Base-by-base conservation (phyloP, 2,888 invertebrate species). In the Sphaeridia pumilis region DNA sequence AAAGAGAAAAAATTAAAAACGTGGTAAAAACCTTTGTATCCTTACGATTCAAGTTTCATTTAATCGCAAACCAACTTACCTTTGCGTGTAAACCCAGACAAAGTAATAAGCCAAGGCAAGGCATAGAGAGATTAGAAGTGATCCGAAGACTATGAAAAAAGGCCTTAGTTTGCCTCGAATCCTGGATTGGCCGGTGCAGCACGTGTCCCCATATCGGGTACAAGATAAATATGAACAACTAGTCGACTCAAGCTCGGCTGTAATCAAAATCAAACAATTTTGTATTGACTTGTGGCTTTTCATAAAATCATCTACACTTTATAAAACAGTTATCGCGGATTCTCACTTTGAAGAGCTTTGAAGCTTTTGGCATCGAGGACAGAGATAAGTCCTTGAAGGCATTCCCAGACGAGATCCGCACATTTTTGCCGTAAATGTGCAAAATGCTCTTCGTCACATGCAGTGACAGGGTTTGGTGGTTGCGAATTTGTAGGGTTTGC, bases 101-200 rank as follows among this genome's bases (percentile, higher is more conserved):
- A 65, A 65, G 51, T 65, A 65, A 44, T 65, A 65, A 49, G 65
- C 63, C 52, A 65, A 47, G n/a, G 65, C 65, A 45, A 65, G 58
- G 45, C 60, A 59, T 20, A 65, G 54, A 10, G 65, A 65, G 43
- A 65, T 61, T 10, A 65, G 59, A 7, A 65, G 56, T 36, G 63
- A 63, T 31, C 65, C 65, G 57, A 65, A 65, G 17, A 65, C 65
- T 44, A 65, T 61, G 49, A 63, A 63, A 53, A 65, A 65, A 36
- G 65, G 63, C 44, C 65, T 48, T 43, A 65, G 43, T 52, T 61
- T 61, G 21, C 62, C 62, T 38, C 59, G 45, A 10, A 57, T 49
- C 36, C 61, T 46, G 12, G 61, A 58, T 36, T 59, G 54, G 28
- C 57, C 48, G n/a, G 54, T 41, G 50, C 64, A 63, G 48, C 59